Percentiles rank a stretch among this genome's conserved stretches.
These are phyloP conservation scores for Cephus spinipes DNA, from an alignment of 2,888 invertebrate species.

Conservation along the genomic window DNA sequence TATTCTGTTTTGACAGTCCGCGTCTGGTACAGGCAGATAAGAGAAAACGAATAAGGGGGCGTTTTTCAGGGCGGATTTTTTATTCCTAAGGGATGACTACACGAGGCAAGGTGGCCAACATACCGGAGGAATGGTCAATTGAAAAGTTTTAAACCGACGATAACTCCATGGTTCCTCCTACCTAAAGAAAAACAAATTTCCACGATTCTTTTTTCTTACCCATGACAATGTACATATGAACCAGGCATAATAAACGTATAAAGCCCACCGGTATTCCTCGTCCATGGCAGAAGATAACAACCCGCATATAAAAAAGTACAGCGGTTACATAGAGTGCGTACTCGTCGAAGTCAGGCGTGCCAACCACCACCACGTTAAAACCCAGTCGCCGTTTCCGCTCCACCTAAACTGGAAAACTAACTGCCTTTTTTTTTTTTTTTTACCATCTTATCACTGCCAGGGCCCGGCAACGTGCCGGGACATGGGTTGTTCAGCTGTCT, in stretches of 20 bases:
- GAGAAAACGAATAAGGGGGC: constrained; percentile 32
- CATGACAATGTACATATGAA: not conserved
- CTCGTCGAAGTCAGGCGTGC: not conserved
- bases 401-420: constrained; percentile 51
- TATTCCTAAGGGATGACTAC: constrained; percentile 37
- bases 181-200: no score
- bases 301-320: constrained; percentile 44
- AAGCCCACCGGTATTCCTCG: not conserved
- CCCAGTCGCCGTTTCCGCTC: constrained; percentile 29
- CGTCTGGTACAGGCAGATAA: not conserved
- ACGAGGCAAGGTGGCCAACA: not conserved
- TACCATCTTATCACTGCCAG: constrained; percentile 43
- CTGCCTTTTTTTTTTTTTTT: constrained; percentile 38
- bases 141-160: not conserved
- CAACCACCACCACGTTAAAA: constrained; percentile 7
- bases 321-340: not conserved
- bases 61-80: constrained; percentile 49
- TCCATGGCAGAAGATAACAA: constrained; percentile 40
- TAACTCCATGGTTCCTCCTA: no score
- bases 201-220: not conserved
- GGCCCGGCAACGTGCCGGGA: constrained; percentile 13
- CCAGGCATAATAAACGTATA: not conserved
- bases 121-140: not conserved
- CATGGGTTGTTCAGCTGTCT: constrained; percentile 50
- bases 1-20: not conserved